Base-by-base conservation (phyloP, 2,797 vertebrate species). In the Pachyuromys duprasi region DNA sequence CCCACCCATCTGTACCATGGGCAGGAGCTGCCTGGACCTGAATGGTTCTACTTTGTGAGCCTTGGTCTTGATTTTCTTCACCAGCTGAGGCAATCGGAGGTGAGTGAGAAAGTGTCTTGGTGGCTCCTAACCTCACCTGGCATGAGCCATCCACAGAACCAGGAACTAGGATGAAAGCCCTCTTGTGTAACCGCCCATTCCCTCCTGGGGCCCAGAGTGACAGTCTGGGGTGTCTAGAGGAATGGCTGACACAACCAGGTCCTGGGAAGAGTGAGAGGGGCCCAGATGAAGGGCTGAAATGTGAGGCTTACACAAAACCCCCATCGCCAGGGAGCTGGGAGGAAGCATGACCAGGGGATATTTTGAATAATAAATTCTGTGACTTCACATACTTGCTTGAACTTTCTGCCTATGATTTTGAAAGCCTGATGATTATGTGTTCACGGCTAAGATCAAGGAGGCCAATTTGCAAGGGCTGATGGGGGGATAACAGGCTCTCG, bases 311-410 rank as follows among this genome's bases (percentile, higher is more conserved):
- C 1, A 2, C 81, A 62, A 62, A 84, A 33, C 15, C 80, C 24
- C 49, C 9, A 26, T 80, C 81, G 75, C 80, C 13, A 24, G 76
- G 70, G 13, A 24, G 90, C 63, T 22, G 18, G 4, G 3, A 55
- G 75, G 84, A 86, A 2, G 72, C 86, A 20, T 0, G 1, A n/a
- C 83, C 11, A 26, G 82, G 63, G 88, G 96, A 63, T 80, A 62
- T 92, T 96, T 57, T 96, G 80, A 96, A 97, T 92, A 93, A 92
- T 96, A 96, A 96, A 96, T 84, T 95, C 95, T 95, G 87, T 63
- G 95, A 81, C 93, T 97, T 90, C 86, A 67, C 93, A 93, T 63
- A 70, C 90, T 76, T 26, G 75, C 93, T n/a, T 76, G 89, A 97
- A 97, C 96, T 91, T 90, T 91, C 84, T 0, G 86, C 63, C 96